Base-by-base conservation (phyloP, 1,140 invertebrate species). In the Bombus impatiens region DNA sequence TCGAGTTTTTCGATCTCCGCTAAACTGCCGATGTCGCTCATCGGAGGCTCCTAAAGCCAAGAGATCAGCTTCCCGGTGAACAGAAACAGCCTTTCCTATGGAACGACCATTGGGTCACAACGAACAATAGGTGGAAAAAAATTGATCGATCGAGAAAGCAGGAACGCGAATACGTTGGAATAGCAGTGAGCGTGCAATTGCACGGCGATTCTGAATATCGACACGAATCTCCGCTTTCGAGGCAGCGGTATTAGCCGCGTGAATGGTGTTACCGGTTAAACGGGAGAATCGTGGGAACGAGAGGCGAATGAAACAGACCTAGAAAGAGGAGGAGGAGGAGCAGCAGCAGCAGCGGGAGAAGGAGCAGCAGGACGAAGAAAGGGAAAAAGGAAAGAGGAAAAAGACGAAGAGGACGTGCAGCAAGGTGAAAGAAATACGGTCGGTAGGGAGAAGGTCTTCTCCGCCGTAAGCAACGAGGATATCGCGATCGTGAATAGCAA, bases 401-500 rank as follows among this genome's bases (percentile, higher is more conserved):
- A 15, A 15, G 62, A 32, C n/a, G n/a, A 65, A 65, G n/a, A 80
- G 37, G 28, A 78, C 25, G 65, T 15, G n/a, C 47, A 89, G n/a
- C 70, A 67, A 68, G 86, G 28, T 42, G 74, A 72, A 59, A 40
- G 83, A 72, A 78, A 70, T 18, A 35, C 22, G n/a, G 22, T 42
- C 78, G 35, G 75, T 28, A 82, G 84, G 80, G 77, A 77, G 87
- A 77, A 71, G 57, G 70, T 62, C 79, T 74, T 22, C 76, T n/a
- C 42, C 10, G 70, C 35, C 6, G 62, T 10, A 53, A 44, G 47
- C 53, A 42, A 72, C 78, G 87, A 76, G 76, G 85, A 82, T 86
- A 89, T 84, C 78, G 80, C 47, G 62, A 87, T 83, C 84, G 78
- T 80, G 90, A 82, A 89, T 85, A 91, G 91, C 88, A 90, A 89